phyloP scores from a whole-genome alignment of 2,888 invertebrate species.

The Oxystoma pomonae region DNA sequence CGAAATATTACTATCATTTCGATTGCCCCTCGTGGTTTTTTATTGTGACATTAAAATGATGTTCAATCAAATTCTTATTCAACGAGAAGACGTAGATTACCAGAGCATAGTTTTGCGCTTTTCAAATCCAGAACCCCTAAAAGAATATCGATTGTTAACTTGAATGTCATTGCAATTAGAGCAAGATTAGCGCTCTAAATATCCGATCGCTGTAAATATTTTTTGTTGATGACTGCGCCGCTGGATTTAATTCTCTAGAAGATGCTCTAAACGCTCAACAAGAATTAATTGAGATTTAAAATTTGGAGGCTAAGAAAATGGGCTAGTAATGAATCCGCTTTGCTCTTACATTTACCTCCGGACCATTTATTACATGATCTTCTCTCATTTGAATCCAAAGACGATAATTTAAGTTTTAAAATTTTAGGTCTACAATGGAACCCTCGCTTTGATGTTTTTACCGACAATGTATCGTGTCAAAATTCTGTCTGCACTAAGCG shows the following conservation, averaged over 20 bases:
- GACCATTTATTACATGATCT: not conserved
- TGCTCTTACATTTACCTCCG: not conserved
- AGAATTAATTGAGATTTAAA: not conserved
- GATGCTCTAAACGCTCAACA: not conserved
- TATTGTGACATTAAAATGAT: not conserved
- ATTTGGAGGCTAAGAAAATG: not conserved
- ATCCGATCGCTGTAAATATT: not conserved
- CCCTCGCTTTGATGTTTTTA: not conserved
- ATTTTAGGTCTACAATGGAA: not conserved
- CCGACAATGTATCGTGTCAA: not conserved
- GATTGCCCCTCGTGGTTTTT: not conserved
- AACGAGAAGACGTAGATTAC: not conserved
- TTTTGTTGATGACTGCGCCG: not conserved
- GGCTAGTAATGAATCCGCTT: not conserved
- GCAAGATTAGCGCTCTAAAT: not conserved
- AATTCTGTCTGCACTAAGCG: not conserved
- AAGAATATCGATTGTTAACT: not conserved
- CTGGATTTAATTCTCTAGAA: not conserved
- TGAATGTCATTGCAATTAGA: not conserved
- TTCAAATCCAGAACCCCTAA: not conserved
- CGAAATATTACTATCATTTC: not conserved
- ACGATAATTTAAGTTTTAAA: not conserved
- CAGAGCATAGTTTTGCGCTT: not conserved
- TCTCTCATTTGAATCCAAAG: not conserved
- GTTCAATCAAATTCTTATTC: not conserved